Conservation (phyloP, 2,113 vertebrate species). For the Thermophis baileyi region DNA sequence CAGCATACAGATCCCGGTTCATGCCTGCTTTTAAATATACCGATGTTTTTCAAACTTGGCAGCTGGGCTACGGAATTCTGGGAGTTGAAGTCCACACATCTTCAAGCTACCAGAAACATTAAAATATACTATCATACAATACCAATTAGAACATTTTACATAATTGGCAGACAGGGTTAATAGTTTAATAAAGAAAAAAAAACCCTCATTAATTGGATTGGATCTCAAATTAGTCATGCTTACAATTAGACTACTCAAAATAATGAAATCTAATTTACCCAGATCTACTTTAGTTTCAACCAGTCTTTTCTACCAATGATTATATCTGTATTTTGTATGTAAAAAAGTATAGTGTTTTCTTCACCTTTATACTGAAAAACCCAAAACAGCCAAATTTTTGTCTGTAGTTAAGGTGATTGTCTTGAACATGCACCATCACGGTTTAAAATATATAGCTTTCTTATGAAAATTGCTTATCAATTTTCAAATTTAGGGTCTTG, state of each 20-base stretch:
- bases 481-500: neutral
- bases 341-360: neutral
- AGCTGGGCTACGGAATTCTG: neutral
- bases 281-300: neutral
- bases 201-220: neutral
- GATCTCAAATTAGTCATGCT: neutral
- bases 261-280: neutral
- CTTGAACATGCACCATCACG: neutral
- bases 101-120: neutral
- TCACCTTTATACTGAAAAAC: neutral
- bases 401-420: neutral
- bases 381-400: neutral
- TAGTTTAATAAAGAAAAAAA: neutral
- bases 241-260: neutral
- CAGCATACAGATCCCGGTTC: neutral
- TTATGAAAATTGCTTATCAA: neutral
- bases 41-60: neutral
- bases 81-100: neutral
- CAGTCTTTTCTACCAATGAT: neutral
- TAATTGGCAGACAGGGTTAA: neutral
- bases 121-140: neutral
- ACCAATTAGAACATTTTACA: neutral
- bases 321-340: neutral
- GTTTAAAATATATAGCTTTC: neutral
- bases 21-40: neutral